A percentile compares a stretch with the other conserved stretches of the same genome.
phyloP scores from a whole-genome alignment of 2,797 vertebrate species.

The Spheniscus humboldti region DNA sequence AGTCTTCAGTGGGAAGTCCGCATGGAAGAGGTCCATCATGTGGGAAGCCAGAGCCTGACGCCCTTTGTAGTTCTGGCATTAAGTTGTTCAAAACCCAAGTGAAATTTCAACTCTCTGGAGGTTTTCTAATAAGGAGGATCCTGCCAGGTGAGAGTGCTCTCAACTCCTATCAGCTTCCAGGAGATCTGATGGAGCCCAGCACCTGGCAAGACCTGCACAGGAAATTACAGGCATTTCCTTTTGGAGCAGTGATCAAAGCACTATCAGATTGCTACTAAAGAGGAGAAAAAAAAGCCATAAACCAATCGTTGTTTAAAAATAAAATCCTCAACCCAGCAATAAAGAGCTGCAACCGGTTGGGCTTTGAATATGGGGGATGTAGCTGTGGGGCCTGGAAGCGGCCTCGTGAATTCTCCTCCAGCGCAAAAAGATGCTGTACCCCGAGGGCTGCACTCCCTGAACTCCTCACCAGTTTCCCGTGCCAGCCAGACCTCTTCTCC shows the following conservation, averaged over 20 bases:
- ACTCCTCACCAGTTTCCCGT: neutral
- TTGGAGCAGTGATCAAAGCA: neutral
- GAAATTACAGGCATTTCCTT: conserved; percentile 45
- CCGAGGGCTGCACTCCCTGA: neutral
- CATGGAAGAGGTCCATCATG: neutral
- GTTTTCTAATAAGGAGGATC: neutral
- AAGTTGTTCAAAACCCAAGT: neutral
- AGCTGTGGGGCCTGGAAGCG: neutral
- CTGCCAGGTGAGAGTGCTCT: neutral
- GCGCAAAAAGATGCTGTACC: neutral
- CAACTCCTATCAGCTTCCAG: neutral
- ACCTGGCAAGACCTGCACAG: conserved; percentile 10
- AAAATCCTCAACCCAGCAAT: neutral
- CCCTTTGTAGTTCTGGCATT: neutral
- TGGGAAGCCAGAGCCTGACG: neutral
- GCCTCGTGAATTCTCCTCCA: neutral
- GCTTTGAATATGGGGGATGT: neutral
- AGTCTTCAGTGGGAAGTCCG: neutral
- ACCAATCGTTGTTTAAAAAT: conserved; percentile 9
- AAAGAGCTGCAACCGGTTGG: neutral
- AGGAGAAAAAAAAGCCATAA: neutral
- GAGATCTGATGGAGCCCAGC: neutral
- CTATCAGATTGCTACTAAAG: neutral
- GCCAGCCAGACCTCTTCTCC: neutral
- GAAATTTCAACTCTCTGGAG: neutral